Evolutionary conservation across 2,113 vertebrate genomes (phyloP).

Genomic region (Heliornis fulica): DNA sequence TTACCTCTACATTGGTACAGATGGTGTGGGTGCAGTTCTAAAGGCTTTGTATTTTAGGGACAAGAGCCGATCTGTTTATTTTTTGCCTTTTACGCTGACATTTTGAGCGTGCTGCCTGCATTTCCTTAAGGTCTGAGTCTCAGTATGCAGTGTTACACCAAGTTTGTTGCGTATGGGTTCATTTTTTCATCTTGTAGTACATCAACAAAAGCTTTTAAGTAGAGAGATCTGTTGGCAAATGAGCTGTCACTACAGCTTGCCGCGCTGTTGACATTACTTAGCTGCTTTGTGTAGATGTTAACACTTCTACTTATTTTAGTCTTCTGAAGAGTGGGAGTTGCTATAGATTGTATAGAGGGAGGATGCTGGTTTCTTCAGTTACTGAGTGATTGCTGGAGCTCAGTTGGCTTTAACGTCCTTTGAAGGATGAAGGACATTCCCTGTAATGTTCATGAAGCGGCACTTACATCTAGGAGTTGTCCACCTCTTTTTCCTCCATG

Average conservation of each 20-base stretch:
- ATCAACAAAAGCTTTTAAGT: not conserved
- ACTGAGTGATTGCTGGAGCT: not conserved
- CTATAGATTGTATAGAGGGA: not conserved
- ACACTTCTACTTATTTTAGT: not conserved
- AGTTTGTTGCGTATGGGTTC: not conserved
- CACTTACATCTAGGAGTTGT: not conserved
- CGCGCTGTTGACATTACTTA: not conserved
- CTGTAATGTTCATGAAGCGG: not conserved
- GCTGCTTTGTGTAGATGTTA: not conserved
- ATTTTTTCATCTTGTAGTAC: not conserved
- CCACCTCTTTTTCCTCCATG: not conserved
- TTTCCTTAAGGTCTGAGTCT: not conserved
- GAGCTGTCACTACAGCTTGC: not conserved
- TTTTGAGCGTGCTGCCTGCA: not conserved
- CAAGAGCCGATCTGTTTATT: not conserved
- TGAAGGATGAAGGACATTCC: not conserved
- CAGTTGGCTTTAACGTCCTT: not conserved
- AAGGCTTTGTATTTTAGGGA: not conserved
- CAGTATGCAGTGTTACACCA: not conserved
- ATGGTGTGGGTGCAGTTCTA: not conserved
- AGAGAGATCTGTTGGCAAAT: not conserved
- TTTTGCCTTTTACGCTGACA: not conserved
- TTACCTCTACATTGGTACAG: rapidly evolving
- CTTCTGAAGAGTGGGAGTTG: not conserved
- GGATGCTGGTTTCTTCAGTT: not conserved